Base-by-base conservation (phyloP, 2,888 invertebrate genomes). In the Agelastica alni region DNA sequence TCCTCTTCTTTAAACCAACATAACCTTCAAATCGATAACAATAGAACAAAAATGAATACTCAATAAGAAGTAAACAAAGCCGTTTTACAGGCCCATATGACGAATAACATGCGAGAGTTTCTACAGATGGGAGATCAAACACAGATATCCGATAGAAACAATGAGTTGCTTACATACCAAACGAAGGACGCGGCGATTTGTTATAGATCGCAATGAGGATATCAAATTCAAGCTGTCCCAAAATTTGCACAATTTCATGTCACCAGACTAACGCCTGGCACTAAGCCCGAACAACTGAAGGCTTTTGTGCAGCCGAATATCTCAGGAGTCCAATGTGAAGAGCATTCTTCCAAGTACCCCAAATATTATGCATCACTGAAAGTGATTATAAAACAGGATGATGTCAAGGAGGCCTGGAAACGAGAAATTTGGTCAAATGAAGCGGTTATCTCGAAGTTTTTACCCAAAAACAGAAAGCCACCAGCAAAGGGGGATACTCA, bases 11-110 rank as follows among this genome's bases (percentile, higher is more conserved):
- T 20, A 10, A 18, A 42, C 20, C 18, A 42, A 42, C 42, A 42
- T 36, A 42, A 22, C 20, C 42, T 12, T 42, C 42, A 22, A 42
- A 42, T 42, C 6, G 42, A 22, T 22, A 42, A 42, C 4, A 42
- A 42, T 42, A 42, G 26, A 42, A 42, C 42, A 42, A 42, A 26
- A 42, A 20, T 9, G 42, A 42, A 22, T 12, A 42, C 42, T 42
- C 12, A 20, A 42, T 12, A 7, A 42, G 10, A 42, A 42, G 42
- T 42, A 22, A 42, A 42, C 22, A 42, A 42, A 22, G 26, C 42
- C 22, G 42, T 42, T 22, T 22, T 42, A 42, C 42, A 42, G 42
- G 42, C 42, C 26, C n/a, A n/a, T n/a, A n/a, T n/a, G n/a, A n/a
- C n/a, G n/a, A n/a, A n/a, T n/a, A n/a, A n/a, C n/a, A n/a, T n/a